Percentiles rank a stretch among this genome's conserved stretches.
These are phyloP conservation scores for Heteromormyrus szaboi DNA, from an alignment of 2,797 vertebrate genomes.

Conservation along the genomic window DNA sequence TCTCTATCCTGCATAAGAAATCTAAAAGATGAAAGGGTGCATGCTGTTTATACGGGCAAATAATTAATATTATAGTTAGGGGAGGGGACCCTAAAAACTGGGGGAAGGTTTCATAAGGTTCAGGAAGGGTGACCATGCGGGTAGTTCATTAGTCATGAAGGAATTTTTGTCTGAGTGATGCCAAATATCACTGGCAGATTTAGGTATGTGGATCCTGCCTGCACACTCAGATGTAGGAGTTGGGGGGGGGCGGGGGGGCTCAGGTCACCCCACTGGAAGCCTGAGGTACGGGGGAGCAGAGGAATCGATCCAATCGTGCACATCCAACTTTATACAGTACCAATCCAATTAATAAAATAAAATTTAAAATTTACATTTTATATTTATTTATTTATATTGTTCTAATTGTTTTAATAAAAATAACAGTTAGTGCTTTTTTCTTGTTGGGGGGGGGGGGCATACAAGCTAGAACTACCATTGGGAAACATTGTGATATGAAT, in stretches of 20 bases:
- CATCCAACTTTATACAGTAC: neutral
- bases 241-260: neutral
- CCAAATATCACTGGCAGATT: neutral
- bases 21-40: neutral
- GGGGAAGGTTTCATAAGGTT: neutral
- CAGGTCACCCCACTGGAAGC: neutral
- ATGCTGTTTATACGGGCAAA: neutral
- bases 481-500: neutral
- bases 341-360: neutral
- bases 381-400: neutral
- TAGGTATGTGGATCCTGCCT: neutral
- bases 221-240: neutral
- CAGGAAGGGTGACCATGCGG: neutral
- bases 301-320: neutral
- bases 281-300: neutral
- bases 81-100: neutral
- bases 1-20: neutral
- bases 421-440: neutral
- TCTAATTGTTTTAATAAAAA: neutral
- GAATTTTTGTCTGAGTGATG: neutral
- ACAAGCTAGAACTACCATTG: neutral
- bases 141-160: neutral
- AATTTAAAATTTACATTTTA: neutral
- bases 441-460: neutral
- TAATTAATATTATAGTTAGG: neutral